Evolutionary conservation across 2,797 vertebrate species (phyloP).

Genomic region (Alca torda): DNA sequence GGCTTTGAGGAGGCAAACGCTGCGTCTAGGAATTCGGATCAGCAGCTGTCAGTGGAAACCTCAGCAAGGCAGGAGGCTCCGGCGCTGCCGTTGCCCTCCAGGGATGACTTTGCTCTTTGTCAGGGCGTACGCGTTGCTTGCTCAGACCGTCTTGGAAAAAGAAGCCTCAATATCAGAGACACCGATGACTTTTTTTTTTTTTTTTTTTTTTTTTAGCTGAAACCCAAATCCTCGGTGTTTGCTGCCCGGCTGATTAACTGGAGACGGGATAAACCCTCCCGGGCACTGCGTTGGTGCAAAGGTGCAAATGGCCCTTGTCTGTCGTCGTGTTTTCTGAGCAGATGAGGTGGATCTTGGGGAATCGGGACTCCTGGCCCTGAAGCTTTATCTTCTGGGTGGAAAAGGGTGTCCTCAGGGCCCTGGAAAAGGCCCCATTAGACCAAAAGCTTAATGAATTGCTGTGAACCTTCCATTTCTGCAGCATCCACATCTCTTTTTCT

Average conservation of each 20-base stretch:
- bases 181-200: rapidly evolving
- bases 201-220: neutral
- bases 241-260: neutral
- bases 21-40: neutral
- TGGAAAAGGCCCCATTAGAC: neutral
- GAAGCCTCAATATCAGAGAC: neutral
- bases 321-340: rapidly evolving
- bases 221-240: neutral
- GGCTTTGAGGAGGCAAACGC: neutral
- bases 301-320: neutral
- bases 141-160: neutral
- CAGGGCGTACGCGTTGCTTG: rapidly evolving
- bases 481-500: neutral
- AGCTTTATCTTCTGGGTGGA: neutral
- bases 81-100: neutral
- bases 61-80: neutral
- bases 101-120: neutral
- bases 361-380: neutral
- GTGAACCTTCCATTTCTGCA: neutral
- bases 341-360: neutral
- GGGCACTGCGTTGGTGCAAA: rapidly evolving
- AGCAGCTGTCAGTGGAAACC: neutral
- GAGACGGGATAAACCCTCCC: rapidly evolving
- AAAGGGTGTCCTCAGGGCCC: neutral
- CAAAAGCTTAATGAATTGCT: neutral